phyloP scores from a whole-genome alignment of 2,888 invertebrate genomes.

The Drosophila ustulata region DNA sequence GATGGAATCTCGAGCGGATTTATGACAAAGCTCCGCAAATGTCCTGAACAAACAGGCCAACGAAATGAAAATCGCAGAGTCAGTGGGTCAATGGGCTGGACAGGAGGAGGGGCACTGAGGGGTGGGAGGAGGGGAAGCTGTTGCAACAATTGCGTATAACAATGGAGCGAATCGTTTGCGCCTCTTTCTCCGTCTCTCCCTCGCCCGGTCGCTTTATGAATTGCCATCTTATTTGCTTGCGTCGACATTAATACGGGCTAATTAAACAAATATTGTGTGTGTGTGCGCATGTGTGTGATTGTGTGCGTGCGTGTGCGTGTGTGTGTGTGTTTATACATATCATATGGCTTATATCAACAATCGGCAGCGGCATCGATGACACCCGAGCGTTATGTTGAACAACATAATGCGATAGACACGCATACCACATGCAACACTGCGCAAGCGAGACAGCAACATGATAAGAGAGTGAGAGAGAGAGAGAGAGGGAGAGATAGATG shows the following conservation, averaged over 20 bases:
- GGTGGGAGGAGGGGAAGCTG: neutral
- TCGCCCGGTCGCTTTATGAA: conserved; percentile 45
- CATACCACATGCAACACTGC: conserved; percentile 20
- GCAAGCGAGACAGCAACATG: conserved; percentile 15
- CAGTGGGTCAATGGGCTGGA: conserved; percentile 57
- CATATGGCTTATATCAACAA: conserved; percentile 62
- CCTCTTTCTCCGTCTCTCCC: neutral
- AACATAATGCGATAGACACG: conserved; percentile 66
- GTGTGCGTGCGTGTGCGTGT: conserved; percentile 3
- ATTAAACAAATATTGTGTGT: conserved; percentile 71
- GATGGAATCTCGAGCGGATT: conserved; percentile 40
- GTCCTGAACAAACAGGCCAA: conserved; percentile 55
- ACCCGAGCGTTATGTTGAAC: conserved; percentile 63
- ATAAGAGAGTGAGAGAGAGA: conserved; percentile 3
- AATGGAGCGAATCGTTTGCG: conserved; percentile 41
- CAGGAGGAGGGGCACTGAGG: neutral
- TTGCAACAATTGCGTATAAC: conserved; percentile 51
- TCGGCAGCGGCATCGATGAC: conserved; percentile 50
- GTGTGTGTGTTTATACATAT: conserved; percentile 47
- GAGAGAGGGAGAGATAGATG: neutral
- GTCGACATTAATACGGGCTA: conserved; percentile 76
- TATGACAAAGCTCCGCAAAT: conserved; percentile 42
- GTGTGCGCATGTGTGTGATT: neutral
- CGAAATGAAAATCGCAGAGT: conserved; percentile 59
- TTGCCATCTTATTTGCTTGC: conserved; percentile 66